Evolutionary conservation across 2,888 invertebrate genomes (phyloP).

Genomic region (Drosophila mayaguana): DNA sequence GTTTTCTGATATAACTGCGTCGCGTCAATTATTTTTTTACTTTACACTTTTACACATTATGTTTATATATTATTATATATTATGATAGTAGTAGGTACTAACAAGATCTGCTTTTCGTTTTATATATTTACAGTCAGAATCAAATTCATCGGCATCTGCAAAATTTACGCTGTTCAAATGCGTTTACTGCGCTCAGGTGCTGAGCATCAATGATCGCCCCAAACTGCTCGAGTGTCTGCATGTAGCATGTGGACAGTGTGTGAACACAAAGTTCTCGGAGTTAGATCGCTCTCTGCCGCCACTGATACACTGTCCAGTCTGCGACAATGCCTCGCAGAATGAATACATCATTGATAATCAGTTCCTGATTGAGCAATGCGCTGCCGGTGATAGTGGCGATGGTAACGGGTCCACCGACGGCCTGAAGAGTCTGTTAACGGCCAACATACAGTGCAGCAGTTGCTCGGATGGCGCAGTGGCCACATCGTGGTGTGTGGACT

Average conservation of each 20-base stretch:
- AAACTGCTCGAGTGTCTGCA: slow-evolving; percentile 95
- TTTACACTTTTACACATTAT: no score
- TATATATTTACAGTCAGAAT: slow-evolving; percentile 74
- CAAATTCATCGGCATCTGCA: slow-evolving; percentile 83
- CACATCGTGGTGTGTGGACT: slow-evolving; percentile 95
- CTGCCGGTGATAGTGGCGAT: slow-evolving; percentile 75
- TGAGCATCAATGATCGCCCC: slow-evolving; percentile 88
- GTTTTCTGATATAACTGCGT: neutral
- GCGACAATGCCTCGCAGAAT: slow-evolving; percentile 90
- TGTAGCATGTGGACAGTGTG: slow-evolving; percentile 92
- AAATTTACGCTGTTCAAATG: slow-evolving; percentile 86
- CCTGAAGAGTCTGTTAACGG: slow-evolving; percentile 69
- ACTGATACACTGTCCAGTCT: slow-evolving; percentile 88
- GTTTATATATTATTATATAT: no score
- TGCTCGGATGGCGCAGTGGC: slow-evolving; percentile 94
- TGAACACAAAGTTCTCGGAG: slow-evolving; percentile 88
- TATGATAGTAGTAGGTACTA: slow-evolving; percentile 1
- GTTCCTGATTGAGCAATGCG: slow-evolving; percentile 89
- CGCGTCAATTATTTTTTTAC: no score
- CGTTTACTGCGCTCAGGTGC: slow-evolving; percentile 86
- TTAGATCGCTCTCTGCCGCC: slow-evolving; percentile 84
- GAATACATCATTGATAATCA: slow-evolving; percentile 93
- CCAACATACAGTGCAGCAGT: slow-evolving; percentile 90
- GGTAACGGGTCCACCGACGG: slow-evolving; percentile 63
- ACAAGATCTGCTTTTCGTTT: neutral